Conservation (phyloP, 1,140 invertebrate species). For the Goniozus legneri region DNA sequence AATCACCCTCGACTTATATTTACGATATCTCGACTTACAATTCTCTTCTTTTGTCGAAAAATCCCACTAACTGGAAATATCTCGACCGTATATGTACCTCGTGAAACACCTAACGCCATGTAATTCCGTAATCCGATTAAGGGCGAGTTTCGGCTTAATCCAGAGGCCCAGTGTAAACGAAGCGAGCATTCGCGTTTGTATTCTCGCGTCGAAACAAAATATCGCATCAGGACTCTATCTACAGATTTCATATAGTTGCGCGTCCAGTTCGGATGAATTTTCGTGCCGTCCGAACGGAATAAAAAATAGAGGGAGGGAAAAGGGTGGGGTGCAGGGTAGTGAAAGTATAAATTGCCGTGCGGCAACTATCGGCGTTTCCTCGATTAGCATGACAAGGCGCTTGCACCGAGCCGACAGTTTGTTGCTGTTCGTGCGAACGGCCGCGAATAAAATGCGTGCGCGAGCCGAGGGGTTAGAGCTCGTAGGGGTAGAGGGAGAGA, state of each 20-base stretch:
- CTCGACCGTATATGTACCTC: neutral
- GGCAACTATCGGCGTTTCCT: conserved; percentile 23
- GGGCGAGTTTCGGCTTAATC: no score
- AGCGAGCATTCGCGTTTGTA: neutral
- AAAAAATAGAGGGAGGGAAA: no score
- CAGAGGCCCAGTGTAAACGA: neutral
- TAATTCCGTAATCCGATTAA: neutral
- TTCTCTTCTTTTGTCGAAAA: neutral
- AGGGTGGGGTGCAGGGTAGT: no score
- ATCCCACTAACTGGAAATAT: neutral
- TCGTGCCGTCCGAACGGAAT: no score
- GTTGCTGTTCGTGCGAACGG: conserved; percentile 13
- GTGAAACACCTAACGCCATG: neutral
- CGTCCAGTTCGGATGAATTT: no score
- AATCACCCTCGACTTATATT: conserved; percentile 5
- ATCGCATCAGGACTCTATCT: conserved; percentile 17
- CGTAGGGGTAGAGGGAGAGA: neutral
- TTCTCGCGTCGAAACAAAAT: neutral
- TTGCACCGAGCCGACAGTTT: conserved; percentile 28
- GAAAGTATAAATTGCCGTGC: conserved; percentile 22
- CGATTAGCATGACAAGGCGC: conserved; percentile 44
- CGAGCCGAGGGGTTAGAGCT: neutral
- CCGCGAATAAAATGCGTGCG: neutral
- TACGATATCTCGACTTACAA: conserved; percentile 3
- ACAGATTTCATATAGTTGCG: neutral